Evolutionary conservation across 2,113 vertebrate genomes (phyloP).

Genomic region (Erpornis zantholeuca): DNA sequence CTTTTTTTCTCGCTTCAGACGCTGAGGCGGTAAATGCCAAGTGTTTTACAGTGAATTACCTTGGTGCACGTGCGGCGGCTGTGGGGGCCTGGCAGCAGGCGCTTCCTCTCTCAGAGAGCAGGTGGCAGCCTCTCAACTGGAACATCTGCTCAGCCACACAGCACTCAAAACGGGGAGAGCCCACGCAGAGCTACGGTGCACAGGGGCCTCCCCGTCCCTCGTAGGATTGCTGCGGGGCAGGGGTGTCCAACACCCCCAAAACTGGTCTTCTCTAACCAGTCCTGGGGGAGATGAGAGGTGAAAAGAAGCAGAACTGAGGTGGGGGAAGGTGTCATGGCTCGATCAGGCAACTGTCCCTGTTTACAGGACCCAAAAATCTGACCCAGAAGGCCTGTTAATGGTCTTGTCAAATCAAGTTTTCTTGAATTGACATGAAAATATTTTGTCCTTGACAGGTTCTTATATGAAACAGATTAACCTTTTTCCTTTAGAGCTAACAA

Average conservation of each 20-base stretch:
- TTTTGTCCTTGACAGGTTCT: background rate
- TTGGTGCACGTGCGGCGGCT: background rate
- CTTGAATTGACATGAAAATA: background rate
- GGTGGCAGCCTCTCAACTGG: background rate
- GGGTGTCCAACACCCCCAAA: fast-evolving
- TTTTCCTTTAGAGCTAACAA: background rate
- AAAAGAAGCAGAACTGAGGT: background rate
- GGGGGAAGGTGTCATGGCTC: fast-evolving
- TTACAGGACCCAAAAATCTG: background rate
- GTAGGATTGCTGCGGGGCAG: fast-evolving
- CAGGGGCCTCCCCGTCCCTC: background rate
- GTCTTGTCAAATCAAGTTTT: background rate
- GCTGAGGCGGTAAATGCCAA: background rate
- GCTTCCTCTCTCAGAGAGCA: background rate
- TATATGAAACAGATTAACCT: background rate
- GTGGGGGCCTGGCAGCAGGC: background rate
- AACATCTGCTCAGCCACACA: background rate
- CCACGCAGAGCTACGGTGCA: fast-evolving
- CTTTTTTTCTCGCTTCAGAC: background rate
- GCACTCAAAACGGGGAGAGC: fast-evolving
- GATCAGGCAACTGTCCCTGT: background rate
- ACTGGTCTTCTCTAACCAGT: background rate
- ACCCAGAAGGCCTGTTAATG: background rate
- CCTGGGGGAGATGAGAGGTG: background rate
- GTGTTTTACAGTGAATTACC: background rate